Evolutionary conservation across 2,888 invertebrate genomes (phyloP).

Genomic region (Hedya salicella): DNA sequence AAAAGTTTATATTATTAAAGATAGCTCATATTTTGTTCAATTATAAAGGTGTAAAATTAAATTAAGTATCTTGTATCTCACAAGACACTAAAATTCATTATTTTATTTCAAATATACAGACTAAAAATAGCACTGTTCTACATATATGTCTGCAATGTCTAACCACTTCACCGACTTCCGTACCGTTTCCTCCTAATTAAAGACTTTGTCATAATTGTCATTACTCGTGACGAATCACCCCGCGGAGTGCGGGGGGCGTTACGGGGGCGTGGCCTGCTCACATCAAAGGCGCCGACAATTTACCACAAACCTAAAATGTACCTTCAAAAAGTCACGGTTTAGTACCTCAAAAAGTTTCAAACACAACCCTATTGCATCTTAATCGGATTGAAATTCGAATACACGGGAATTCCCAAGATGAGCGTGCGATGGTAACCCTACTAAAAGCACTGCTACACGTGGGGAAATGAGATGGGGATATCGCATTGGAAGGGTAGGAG

Average conservation of each 20-base stretch:
- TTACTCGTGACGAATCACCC: constrained; percentile 81
- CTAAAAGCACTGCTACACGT: constrained; percentile 52
- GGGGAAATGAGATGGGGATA: constrained; percentile 54
- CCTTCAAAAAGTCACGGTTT: not conserved
- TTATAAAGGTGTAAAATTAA: too few relatives aligned
- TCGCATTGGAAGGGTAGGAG: constrained; percentile 46
- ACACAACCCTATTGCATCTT: not conserved
- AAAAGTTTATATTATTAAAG: too few relatives aligned
- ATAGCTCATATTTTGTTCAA: too few relatives aligned
- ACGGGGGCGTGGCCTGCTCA: constrained; percentile 70
- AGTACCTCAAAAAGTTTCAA: too few relatives aligned
- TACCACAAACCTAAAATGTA: constrained; percentile 69
- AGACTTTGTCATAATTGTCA: constrained; percentile 82
- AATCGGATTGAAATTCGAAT: not conserved
- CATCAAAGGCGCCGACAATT: constrained; percentile 78
- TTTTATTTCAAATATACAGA: too few relatives aligned
- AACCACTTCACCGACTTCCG: constrained; percentile 50
- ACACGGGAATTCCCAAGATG: not conserved
- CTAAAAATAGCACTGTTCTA: too few relatives aligned
- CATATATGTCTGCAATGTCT: constrained; percentile 6
- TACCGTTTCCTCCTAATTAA: constrained; percentile 75
- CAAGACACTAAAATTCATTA: too few relatives aligned
- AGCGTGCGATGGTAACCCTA: constrained; percentile 16
- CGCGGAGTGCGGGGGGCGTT: constrained; percentile 61
- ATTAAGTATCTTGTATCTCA: too few relatives aligned